phyloP scores from a whole-genome alignment of 2,113 vertebrate genomes.

The Oreotrochilus melanogaster region DNA sequence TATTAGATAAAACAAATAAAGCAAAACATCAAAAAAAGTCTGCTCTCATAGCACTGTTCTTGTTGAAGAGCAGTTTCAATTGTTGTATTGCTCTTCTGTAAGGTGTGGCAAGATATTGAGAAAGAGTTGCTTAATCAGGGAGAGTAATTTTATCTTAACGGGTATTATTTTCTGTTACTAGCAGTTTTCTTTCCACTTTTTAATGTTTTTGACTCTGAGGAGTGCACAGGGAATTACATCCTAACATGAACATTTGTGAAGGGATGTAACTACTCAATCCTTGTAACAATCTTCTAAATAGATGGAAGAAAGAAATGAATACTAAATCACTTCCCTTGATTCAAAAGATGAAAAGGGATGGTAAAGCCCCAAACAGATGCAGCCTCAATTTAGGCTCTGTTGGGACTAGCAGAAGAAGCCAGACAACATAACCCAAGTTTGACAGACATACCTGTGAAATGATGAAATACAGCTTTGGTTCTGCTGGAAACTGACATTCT shows the following conservation, averaged over 20 bases:
- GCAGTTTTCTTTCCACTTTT: neutral
- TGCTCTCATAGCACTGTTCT: neutral
- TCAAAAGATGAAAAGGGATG: neutral
- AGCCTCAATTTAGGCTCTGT: neutral
- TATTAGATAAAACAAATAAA: neutral
- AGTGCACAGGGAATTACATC: neutral
- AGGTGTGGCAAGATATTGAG: neutral
- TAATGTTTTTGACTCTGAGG: neutral
- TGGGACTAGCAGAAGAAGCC: neutral
- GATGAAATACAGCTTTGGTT: neutral
- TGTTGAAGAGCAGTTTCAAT: neutral
- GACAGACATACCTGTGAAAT: neutral
- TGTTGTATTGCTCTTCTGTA: neutral
- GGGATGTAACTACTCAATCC: neutral
- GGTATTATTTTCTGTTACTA: neutral
- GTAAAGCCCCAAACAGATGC: neutral
- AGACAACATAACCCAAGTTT: neutral
- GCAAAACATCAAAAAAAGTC: neutral
- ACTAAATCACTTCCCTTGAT: neutral
- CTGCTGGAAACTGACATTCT: neutral
- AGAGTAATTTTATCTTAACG: neutral
- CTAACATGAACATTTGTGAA: neutral
- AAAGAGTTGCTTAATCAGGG: neutral
- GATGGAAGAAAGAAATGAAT: neutral
- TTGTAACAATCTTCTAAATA: neutral